Evolutionary conservation across 2,888 invertebrate genomes (phyloP).

Genomic region (Melieria picta): DNA sequence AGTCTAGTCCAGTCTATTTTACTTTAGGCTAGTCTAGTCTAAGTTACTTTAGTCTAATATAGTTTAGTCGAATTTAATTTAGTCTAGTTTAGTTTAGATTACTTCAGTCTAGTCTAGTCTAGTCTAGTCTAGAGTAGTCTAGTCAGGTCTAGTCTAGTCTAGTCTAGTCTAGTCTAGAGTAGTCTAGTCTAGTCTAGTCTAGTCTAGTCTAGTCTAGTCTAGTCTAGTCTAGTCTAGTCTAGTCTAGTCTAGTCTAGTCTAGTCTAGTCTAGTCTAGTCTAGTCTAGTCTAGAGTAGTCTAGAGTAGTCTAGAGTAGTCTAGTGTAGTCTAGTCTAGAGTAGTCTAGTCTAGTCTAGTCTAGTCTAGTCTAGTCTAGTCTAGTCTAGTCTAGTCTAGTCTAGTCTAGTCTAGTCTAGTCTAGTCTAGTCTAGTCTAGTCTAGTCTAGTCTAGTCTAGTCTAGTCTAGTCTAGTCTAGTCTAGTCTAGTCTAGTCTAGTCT

Average conservation of each 20-base stretch:
- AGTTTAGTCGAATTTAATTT: neutral
- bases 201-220: neutral
- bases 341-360: constrained; percentile 3
- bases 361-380: constrained; percentile 8
- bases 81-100: neutral
- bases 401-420: constrained; percentile 7
- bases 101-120: neutral
- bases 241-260: neutral
- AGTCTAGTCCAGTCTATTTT: neutral
- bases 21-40: neutral
- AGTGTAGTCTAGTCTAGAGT: neutral
- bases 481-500: constrained; percentile 5
- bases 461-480: neutral
- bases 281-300: neutral
- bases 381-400: constrained; percentile 7
- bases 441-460: constrained; percentile 4
- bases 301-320: neutral
- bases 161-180: neutral
- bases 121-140: neutral
- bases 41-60: neutral
- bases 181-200: neutral
- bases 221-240: constrained; percentile 1
- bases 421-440: constrained; percentile 8
- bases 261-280: neutral
- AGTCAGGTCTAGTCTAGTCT: neutral